phyloP scores from a whole-genome alignment of 2,888 invertebrate species.

The Mythimna pallens region DNA sequence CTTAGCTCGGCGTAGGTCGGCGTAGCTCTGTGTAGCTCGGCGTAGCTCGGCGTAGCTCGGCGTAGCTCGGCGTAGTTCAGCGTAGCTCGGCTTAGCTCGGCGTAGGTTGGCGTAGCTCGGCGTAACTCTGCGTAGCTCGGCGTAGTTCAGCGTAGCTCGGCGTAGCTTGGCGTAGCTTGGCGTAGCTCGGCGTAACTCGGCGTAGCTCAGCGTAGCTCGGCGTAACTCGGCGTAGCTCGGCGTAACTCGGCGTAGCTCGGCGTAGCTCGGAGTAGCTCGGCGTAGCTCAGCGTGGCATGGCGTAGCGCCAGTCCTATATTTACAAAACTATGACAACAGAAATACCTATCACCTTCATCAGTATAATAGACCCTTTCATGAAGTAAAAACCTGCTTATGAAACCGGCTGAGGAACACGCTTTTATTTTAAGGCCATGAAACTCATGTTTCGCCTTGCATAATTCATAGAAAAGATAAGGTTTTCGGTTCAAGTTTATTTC shows the following conservation, averaged over 20 bases:
- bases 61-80: too few relatives aligned
- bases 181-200: not conserved
- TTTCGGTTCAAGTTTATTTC: conserved; percentile 22
- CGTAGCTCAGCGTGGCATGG: too few relatives aligned
- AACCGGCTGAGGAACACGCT: not conserved
- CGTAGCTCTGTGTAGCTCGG: too few relatives aligned
- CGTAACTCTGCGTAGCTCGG: too few relatives aligned
- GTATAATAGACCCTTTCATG: not conserved
- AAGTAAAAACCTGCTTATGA: not conserved
- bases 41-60: too few relatives aligned
- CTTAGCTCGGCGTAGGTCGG: too few relatives aligned
- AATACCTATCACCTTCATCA: not conserved
- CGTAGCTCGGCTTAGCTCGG: too few relatives aligned
- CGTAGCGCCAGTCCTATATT: not conserved
- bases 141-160: too few relatives aligned
- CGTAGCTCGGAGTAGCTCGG: too few relatives aligned
- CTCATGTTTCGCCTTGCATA: conserved; percentile 11
- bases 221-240: not conserved
- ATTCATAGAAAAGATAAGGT: conserved; percentile 9
- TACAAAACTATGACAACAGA: not conserved
- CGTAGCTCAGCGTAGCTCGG: not conserved
- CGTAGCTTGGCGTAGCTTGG: too few relatives aligned
- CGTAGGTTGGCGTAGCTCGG: too few relatives aligned
- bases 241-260: too few relatives aligned
- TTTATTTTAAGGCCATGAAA: conserved; percentile 9